A percentile compares a stretch with the other conserved stretches of the same genome.
Evolutionary conservation across 2,113 vertebrate genomes (phyloP).

Genomic region (Sus scrofa): T2T-Sscrofa CM000816.6:62808001-62808500

Average conservation of each 20-base stretch:
- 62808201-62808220: neutral
- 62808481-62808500: slow-evolving; percentile 80
- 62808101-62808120: neutral
- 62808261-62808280: neutral
- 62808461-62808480: slow-evolving; percentile 80
- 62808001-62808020: neutral
- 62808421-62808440: slow-evolving; percentile 64
- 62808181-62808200: neutral
- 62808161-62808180: slow-evolving; percentile 16
- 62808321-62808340: neutral
- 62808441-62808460: slow-evolving; percentile 52
- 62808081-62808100: neutral
- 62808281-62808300: neutral
- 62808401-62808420: slow-evolving; percentile 25
- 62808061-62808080: slow-evolving; percentile 42
- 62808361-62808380: slow-evolving; percentile 70
- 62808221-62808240: slow-evolving; percentile 18
- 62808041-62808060: slow-evolving; percentile 53
- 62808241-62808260: neutral
- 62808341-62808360: slow-evolving; percentile 49
- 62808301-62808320: slow-evolving; percentile 35
- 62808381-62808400: slow-evolving; percentile 58
- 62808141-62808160: slow-evolving; percentile 2
- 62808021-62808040: slow-evolving; percentile 26
- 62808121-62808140: slow-evolving; percentile 43